Evolutionary conservation across 1,140 invertebrate genomes (phyloP).

Genomic region (Bombus affinis): DNA sequence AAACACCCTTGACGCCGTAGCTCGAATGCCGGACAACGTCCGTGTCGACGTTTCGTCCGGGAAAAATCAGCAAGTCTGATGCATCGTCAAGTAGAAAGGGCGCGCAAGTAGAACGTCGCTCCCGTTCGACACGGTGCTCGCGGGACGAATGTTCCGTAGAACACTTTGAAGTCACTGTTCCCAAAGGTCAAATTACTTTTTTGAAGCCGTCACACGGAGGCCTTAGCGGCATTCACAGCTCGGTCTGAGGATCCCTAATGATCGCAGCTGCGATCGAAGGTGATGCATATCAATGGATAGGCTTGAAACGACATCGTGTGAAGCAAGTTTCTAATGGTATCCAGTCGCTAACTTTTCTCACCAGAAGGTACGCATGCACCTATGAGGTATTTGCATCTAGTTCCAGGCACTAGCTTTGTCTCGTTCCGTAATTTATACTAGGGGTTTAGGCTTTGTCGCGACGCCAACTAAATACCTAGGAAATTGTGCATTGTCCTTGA

Average conservation of each 20-base stretch:
- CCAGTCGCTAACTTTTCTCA: constrained; percentile 46
- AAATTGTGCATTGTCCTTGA: background rate
- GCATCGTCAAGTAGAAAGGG: constrained; percentile 70
- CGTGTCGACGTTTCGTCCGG: constrained; percentile 64
- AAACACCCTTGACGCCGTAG: constrained; percentile 57
- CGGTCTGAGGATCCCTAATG: constrained; percentile 52
- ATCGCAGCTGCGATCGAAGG: constrained; percentile 58
- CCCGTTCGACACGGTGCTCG: constrained; percentile 44
- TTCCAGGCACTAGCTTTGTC: constrained; percentile 2
- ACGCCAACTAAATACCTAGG: background rate
- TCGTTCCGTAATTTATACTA: background rate
- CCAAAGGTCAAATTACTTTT: constrained; percentile 72
- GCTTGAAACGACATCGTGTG: constrained; percentile 46
- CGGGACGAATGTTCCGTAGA: constrained; percentile 60
- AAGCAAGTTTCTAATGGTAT: constrained; percentile 59
- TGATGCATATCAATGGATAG: constrained; percentile 66
- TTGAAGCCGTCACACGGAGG: constrained; percentile 45
- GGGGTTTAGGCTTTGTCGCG: background rate
- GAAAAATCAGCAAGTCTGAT: constrained; percentile 82
- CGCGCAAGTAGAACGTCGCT: constrained; percentile 61
- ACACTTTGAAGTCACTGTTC: constrained; percentile 69
- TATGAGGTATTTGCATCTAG: constrained; percentile 47
- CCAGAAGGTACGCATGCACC: constrained; percentile 3
- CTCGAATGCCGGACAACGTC: constrained; percentile 69
- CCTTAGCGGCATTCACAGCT: constrained; percentile 56